phyloP scores from a whole-genome alignment of 2,113 vertebrate species.

The Lontra canadensis region DNA sequence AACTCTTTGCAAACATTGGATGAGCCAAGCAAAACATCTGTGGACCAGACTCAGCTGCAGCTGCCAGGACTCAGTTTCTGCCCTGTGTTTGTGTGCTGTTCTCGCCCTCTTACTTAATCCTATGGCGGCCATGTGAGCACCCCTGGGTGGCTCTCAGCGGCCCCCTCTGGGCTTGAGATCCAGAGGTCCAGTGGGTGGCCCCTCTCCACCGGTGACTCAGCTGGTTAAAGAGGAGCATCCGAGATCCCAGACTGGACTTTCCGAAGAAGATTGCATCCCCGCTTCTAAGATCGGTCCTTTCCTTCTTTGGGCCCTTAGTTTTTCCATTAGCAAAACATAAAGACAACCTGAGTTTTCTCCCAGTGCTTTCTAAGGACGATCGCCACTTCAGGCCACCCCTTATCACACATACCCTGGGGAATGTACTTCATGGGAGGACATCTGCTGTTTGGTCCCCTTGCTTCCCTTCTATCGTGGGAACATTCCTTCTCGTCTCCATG shows the following conservation, averaged over 20 bases:
- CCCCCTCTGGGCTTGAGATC: neutral
- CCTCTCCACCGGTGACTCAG: neutral
- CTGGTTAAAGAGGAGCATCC: neutral
- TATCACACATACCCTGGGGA: no score
- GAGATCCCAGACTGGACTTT: neutral
- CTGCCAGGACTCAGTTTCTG: conserved; percentile 28
- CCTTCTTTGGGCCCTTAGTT: neutral
- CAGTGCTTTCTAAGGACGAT: neutral
- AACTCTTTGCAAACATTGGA: conserved; percentile 69
- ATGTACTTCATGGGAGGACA: neutral
- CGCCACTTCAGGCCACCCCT: neutral
- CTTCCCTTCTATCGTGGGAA: neutral
- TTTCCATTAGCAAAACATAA: neutral
- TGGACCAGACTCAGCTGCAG: conserved; percentile 53
- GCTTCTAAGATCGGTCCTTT: neutral
- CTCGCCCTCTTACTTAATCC: neutral
- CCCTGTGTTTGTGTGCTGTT: neutral
- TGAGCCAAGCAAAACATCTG: conserved; percentile 75
- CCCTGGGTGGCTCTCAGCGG: neutral
- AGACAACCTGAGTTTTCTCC: neutral
- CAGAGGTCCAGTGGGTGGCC: neutral
- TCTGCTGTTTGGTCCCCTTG: neutral
- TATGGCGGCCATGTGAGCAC: neutral
- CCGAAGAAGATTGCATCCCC: neutral
- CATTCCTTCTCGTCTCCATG: neutral